phyloP scores from a whole-genome alignment of 64 coral and sea anemone species.

The Acropora yongei region DNA sequence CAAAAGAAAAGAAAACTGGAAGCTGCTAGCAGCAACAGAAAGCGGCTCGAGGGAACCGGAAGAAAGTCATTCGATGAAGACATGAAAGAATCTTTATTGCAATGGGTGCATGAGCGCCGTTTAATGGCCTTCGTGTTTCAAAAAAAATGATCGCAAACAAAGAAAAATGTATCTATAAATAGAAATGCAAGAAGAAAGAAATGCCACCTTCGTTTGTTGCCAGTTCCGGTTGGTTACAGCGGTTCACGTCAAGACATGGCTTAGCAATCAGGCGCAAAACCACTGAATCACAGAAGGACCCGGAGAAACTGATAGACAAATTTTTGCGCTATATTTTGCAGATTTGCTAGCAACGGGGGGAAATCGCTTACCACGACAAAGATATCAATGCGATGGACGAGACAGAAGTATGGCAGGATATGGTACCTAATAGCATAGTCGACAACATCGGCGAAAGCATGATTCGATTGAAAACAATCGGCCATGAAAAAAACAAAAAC shows the following conservation, averaged over 20 bases:
- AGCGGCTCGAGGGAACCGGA: constrained; percentile 26
- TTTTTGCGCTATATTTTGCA: constrained; percentile 5
- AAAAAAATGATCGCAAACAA: constrained; percentile 80
- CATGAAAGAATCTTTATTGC: constrained; percentile 18
- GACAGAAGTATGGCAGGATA: not conserved
- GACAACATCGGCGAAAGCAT: constrained; percentile 12
- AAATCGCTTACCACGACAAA: constrained; percentile 30
- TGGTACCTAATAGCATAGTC: too few species aligned
- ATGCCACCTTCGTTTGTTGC: too few species aligned
- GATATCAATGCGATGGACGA: constrained; percentile 9
- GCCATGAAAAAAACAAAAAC: constrained; percentile 24
- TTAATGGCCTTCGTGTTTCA: constrained; percentile 79
- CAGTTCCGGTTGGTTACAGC: not conserved
- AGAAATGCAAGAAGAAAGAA: not conserved
- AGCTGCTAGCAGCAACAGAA: constrained; percentile 59
- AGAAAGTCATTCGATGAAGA: constrained; percentile 28
- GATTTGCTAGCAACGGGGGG: constrained; percentile 10
- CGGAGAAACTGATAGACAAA: not conserved
- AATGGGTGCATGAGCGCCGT: constrained; percentile 34
- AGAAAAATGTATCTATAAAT: constrained; percentile 65
- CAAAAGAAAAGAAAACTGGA: constrained; percentile 64
- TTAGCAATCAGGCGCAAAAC: not conserved
- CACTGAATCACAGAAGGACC: constrained; percentile 19
- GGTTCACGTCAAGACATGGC: constrained; percentile 9
- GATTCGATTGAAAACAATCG: constrained; percentile 27